Percentiles rank a stretch among this genome's conserved stretches.
Conservation (phyloP, 2,113 vertebrate species). For the Tyto alba region DNA sequence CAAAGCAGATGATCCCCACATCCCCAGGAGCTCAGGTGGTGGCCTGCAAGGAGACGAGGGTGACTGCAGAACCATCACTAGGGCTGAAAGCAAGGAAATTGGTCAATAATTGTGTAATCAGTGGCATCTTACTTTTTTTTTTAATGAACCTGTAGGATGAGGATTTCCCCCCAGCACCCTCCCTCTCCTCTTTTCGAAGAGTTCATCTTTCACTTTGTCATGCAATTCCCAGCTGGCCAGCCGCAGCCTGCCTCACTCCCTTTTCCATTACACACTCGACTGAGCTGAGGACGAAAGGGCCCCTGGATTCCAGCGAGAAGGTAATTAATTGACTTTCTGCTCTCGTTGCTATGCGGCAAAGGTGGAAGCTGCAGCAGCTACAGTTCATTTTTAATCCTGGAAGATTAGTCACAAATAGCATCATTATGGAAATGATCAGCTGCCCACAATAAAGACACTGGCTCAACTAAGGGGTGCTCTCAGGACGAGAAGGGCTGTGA, state of each 20-base stretch:
- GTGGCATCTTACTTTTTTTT: conserved; percentile 31
- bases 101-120: neutral
- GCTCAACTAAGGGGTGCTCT: neutral
- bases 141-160: conserved; percentile 48
- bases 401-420: conserved; percentile 28
- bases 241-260: conserved; percentile 68
- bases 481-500: neutral
- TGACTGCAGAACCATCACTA: neutral
- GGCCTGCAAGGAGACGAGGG: neutral
- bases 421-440: neutral
- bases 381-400: conserved; percentile 46
- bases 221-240: conserved; percentile 67
- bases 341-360: conserved; percentile 69
- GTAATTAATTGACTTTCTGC: conserved; percentile 81
- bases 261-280: conserved; percentile 93
- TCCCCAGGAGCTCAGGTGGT: neutral
- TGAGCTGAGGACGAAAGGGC: conserved; percentile 75
- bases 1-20: rapidly evolving
- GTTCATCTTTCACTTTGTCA: conserved; percentile 62
- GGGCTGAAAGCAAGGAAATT: neutral
- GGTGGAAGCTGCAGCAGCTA: conserved; percentile 37
- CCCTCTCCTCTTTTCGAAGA: neutral
- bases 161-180: neutral
- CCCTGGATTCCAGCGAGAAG: conserved; percentile 45
- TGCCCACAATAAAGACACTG: neutral